Evolutionary conservation across 92 coral and sea anemone genomes (phyloP).

Genomic region (Paragorgia papillata): DNA sequence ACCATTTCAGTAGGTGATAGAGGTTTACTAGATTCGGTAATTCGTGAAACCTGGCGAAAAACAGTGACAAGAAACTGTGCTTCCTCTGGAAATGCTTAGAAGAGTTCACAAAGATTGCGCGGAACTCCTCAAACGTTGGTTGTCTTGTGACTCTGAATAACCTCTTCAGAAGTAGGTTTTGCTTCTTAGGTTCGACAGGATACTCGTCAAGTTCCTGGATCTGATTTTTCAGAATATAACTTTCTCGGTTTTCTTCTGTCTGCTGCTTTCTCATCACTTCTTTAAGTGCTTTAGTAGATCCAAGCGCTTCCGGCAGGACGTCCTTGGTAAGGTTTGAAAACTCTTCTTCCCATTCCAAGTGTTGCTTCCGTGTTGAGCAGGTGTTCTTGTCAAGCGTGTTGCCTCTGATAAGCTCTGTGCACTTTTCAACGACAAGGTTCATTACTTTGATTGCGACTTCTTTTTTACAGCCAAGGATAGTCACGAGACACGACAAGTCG

Average conservation of each 20-base stretch:
- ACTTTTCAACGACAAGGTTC: conserved; percentile 64
- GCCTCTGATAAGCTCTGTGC: conserved; percentile 43
- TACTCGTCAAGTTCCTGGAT: conserved; percentile 71
- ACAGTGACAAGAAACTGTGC: conserved; percentile 78
- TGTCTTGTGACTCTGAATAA: conserved; percentile 69
- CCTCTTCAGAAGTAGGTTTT: conserved; percentile 65
- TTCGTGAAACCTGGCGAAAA: conserved; percentile 66
- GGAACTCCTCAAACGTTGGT: conserved; percentile 64
- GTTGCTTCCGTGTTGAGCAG: conserved; percentile 22
- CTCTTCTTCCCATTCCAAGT: conserved; percentile 47
- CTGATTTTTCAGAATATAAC: conserved; percentile 27
- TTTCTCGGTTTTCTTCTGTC: background rate
- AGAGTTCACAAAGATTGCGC: conserved; percentile 59
- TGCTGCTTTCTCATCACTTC: background rate
- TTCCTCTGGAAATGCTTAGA: conserved; percentile 47
- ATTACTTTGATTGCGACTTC: conserved; percentile 64
- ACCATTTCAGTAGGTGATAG: conserved; percentile 66
- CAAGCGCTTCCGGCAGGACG: conserved; percentile 24
- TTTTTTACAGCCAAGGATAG: conserved; percentile 63
- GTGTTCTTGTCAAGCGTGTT: conserved; percentile 1
- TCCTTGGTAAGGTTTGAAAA: conserved; percentile 38
- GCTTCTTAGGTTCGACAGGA: conserved; percentile 35
- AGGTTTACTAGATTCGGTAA: conserved; percentile 68
- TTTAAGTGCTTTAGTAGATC: conserved; percentile 15
- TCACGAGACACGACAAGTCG: conserved; percentile 62